Conservation (phyloP, 2,888 invertebrate species). For the Erebia epiphron region DNA sequence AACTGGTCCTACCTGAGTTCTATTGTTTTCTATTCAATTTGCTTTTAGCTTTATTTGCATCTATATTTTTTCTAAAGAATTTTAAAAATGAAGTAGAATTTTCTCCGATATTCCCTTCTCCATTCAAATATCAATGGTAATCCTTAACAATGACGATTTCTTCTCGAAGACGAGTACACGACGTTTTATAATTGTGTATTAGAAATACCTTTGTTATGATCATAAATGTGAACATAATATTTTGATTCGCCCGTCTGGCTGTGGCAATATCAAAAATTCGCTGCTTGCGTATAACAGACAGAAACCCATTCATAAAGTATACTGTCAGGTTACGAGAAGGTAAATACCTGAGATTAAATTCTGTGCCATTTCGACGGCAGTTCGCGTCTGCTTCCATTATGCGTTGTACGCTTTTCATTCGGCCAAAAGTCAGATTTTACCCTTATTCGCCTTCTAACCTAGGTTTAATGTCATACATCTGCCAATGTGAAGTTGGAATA, state of each 20-base stretch:
- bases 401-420: constrained; percentile 49
- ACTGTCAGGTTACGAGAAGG: constrained; percentile 21
- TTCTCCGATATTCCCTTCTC: background rate
- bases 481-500: no score
- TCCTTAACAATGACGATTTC: background rate
- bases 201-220: background rate
- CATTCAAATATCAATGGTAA: background rate
- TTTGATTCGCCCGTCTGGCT: constrained; percentile 12
- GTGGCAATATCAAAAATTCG: constrained; percentile 29
- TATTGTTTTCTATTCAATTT: background rate
- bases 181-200: background rate
- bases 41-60: background rate
- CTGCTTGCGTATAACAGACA: constrained; percentile 30
- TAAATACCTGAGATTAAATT: constrained; percentile 49
- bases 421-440: background rate
- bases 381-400: constrained; percentile 46
- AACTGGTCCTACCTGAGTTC: background rate
- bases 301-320: constrained; percentile 30
- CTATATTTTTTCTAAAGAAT: no score
- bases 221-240: constrained; percentile 11
- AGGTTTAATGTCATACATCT: background rate
- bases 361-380: constrained; percentile 46
- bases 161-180: background rate
- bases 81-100: background rate
- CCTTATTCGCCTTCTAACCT: background rate